A percentile compares a stretch with the other conserved stretches of the same genome.
These are phyloP conservation scores for Atopsyche davidsoni DNA, from an alignment of 1,140 invertebrate genomes.

Conservation along the genomic window DNA sequence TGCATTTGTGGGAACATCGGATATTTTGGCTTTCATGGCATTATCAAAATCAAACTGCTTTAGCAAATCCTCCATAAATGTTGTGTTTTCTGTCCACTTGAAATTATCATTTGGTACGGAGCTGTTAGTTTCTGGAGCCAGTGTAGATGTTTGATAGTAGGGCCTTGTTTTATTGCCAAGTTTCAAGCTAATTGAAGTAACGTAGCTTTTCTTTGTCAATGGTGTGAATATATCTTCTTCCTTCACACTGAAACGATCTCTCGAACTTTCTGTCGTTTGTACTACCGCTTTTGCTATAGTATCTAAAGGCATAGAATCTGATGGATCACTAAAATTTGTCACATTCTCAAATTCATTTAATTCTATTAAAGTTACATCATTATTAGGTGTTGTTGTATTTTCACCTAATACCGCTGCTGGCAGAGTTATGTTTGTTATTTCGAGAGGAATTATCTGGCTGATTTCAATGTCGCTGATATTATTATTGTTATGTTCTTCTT, in stretches of 20 bases:
- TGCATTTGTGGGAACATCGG: slow-evolving; percentile 9
- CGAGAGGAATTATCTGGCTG: too few relatives aligned
- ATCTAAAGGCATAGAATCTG: neutral
- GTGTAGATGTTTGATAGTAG: slow-evolving; percentile 14
- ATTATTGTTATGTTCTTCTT: too few relatives aligned
- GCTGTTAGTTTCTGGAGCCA: slow-evolving; percentile 1
- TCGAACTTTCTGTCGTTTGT: slow-evolving; percentile 12
- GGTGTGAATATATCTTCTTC: slow-evolving; percentile 17
- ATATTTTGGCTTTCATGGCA: slow-evolving; percentile 17
- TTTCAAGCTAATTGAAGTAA: slow-evolving; percentile 39
- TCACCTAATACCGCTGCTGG: slow-evolving; percentile 3
- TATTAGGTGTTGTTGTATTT: neutral
- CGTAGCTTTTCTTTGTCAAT: slow-evolving; percentile 37
- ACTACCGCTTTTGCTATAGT: too few relatives aligned
- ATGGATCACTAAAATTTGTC: neutral
- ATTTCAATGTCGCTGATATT: neutral
- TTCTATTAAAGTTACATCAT: neutral
- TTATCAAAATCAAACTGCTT: slow-evolving; percentile 21
- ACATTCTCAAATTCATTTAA: slow-evolving; percentile 3
- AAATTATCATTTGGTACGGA: slow-evolving; percentile 3
- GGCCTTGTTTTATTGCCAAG: slow-evolving; percentile 32
- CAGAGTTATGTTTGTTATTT: slow-evolving; percentile 5
- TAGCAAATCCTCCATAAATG: slow-evolving; percentile 18
- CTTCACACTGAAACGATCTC: slow-evolving; percentile 5
- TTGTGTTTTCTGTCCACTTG: slow-evolving; percentile 12